Percentiles rank a stretch among this genome's conserved stretches.
Conservation (phyloP, 2,888 invertebrate species). For the Melanostoma mellinum region DNA sequence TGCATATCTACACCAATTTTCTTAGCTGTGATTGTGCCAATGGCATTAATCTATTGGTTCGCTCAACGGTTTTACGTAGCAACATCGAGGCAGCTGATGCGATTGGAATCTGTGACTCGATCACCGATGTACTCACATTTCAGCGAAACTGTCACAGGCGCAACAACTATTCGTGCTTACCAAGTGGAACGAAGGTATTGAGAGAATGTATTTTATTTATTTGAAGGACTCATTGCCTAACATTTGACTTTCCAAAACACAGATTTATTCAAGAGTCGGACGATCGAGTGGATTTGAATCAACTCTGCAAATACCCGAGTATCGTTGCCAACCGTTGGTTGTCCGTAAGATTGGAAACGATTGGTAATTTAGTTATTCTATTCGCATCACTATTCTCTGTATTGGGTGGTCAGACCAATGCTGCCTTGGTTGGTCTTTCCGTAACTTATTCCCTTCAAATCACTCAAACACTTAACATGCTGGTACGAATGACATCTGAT, state of each 20-base stretch:
- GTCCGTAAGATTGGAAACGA: conserved; percentile 96
- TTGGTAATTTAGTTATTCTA: conserved; percentile 97
- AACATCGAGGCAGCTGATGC: conserved; percentile 95
- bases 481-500: conserved; percentile 97
- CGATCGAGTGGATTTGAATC: conserved; percentile 94
- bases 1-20: conserved; percentile 93
- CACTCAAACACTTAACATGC: conserved; percentile 97
- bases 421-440: conserved; percentile 94
- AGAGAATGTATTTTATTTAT: not conserved
- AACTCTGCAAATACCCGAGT: conserved; percentile 95
- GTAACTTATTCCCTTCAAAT: conserved; percentile 94
- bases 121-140: conserved; percentile 99
- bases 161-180: conserved; percentile 93
- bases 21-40: conserved; percentile 89
- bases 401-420: conserved; percentile 86
- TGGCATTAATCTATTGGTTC: conserved; percentile 91
- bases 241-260: conserved; percentile 13
- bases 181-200: conserved; percentile 84
- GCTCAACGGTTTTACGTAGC: conserved; percentile 97
- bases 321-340: conserved; percentile 98
- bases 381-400: conserved; percentile 97
- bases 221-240: not conserved
- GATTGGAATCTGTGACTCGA: conserved; percentile 95
- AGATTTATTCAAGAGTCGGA: conserved; percentile 95
- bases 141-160: conserved; percentile 95